Evolutionary conservation across 2,888 invertebrate genomes (phyloP).

Genomic region (Cephus spinipes): DNA sequence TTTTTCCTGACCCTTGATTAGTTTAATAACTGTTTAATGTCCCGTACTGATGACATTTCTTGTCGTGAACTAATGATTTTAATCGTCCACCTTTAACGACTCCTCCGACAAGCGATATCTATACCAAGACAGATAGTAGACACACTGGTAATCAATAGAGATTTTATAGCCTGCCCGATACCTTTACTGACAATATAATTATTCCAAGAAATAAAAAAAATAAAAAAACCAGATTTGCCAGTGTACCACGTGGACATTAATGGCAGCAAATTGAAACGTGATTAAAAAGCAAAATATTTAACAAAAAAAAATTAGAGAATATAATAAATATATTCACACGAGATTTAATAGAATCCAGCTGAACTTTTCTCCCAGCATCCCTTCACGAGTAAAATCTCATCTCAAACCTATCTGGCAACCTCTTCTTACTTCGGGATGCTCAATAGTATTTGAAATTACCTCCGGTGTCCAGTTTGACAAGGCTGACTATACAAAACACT

Average conservation of each 20-base stretch:
- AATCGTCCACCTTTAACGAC: constrained; percentile 40
- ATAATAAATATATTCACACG: too few relatives aligned
- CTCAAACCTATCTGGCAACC: neutral
- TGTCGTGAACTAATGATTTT: constrained; percentile 44
- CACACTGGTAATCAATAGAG: too few relatives aligned
- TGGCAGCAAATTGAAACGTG: too few relatives aligned
- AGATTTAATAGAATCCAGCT: neutral
- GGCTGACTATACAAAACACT: constrained; percentile 29
- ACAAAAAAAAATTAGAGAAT: too few relatives aligned
- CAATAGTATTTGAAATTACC: constrained; percentile 11
- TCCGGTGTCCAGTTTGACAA: constrained; percentile 24
- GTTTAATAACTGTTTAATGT: constrained; percentile 48
- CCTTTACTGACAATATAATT: too few relatives aligned
- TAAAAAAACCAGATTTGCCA: too few relatives aligned
- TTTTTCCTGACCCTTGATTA: neutral
- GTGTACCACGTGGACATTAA: too few relatives aligned
- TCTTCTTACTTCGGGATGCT: neutral
- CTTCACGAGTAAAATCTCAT: neutral
- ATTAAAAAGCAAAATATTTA: too few relatives aligned
- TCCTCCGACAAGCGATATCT: constrained; percentile 22
- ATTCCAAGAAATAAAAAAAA: too few relatives aligned
- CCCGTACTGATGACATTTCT: constrained; percentile 48
- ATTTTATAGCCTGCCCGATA: too few relatives aligned
- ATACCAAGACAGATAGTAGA: too few relatives aligned
- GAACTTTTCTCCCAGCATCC: neutral